Conservation (phyloP, 2,888 invertebrate species). For the Limnephilus lunatus region DNA sequence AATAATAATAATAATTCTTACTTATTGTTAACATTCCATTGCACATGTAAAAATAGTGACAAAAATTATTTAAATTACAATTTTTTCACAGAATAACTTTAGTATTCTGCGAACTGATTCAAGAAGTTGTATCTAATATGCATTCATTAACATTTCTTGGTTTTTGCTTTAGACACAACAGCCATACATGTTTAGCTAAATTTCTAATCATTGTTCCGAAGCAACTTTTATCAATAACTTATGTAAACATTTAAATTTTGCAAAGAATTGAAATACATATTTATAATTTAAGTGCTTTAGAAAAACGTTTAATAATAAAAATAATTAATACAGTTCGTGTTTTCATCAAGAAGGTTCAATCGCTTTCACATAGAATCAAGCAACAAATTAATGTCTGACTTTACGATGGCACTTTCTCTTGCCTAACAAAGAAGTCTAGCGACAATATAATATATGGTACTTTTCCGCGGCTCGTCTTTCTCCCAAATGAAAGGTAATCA, state of each 20-base stretch:
- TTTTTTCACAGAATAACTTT: too few species aligned
- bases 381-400: slow-evolving; percentile 17
- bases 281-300: too few species aligned
- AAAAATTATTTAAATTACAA: too few species aligned
- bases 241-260: not conserved
- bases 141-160: too few species aligned
- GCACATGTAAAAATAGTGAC: too few species aligned
- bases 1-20: too few species aligned
- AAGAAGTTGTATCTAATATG: not conserved
- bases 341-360: slow-evolving; percentile 23
- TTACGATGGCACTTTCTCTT: slow-evolving; percentile 31
- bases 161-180: too few species aligned
- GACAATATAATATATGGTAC: slow-evolving; percentile 17
- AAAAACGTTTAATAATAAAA: not conserved
- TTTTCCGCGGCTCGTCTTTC: slow-evolving; percentile 22
- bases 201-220: too few species aligned
- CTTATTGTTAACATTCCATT: too few species aligned
- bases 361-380: slow-evolving; percentile 22
- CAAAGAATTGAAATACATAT: too few species aligned
- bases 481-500: not conserved
- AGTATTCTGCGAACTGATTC: not conserved
- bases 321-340: slow-evolving; percentile 20
- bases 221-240: not conserved
- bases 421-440: slow-evolving; percentile 19
- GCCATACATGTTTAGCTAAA: too few species aligned